These are phyloP conservation scores for Pediacus dermestoides DNA, from an alignment of 2,888 invertebrate species.

Conservation along the genomic window DNA sequence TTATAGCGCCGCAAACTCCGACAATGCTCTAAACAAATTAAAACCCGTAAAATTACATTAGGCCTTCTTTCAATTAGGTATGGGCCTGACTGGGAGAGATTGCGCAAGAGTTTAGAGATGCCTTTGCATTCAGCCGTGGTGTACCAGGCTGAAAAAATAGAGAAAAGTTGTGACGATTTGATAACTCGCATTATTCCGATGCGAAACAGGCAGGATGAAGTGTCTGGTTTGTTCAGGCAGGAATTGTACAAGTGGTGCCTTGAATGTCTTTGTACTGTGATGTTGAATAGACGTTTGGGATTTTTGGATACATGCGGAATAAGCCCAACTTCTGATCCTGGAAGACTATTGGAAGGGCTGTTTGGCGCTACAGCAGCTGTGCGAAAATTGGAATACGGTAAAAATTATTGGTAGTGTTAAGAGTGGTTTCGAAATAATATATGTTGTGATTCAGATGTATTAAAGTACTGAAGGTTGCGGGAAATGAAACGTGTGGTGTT, in stretches of 20 bases:
- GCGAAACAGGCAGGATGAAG: constrained; percentile 63
- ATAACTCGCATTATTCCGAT: constrained; percentile 52
- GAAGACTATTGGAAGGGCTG: constrained; percentile 58
- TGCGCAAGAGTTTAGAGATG: constrained; percentile 52
- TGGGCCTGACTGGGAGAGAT: constrained; percentile 59
- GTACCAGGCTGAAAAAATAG: constrained; percentile 44
- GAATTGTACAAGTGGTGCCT: constrained; percentile 67
- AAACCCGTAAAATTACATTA: too few relatives aligned
- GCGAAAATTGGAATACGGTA: constrained; percentile 57
- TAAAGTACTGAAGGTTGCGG: too few relatives aligned
- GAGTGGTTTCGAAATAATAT: too few relatives aligned
- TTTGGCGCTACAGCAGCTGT: constrained; percentile 58
- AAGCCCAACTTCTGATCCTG: constrained; percentile 55
- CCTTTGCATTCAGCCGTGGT: constrained; percentile 52
- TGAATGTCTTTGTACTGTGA: constrained; percentile 59
- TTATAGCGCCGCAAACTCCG: too few relatives aligned
- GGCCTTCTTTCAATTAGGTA: constrained; percentile 49
- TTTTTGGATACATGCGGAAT: constrained; percentile 55
- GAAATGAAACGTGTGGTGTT: too few relatives aligned
- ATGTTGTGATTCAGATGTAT: too few relatives aligned
- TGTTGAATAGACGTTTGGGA: constrained; percentile 61
- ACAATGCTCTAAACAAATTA: too few relatives aligned
- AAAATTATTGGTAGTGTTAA: constrained; percentile 9
- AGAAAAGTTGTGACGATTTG: constrained; percentile 48
- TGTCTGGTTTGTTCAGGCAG: constrained; percentile 55